Base-by-base conservation (phyloP, 1,140 invertebrate species). In the Hyles euphorbiae region DNA sequence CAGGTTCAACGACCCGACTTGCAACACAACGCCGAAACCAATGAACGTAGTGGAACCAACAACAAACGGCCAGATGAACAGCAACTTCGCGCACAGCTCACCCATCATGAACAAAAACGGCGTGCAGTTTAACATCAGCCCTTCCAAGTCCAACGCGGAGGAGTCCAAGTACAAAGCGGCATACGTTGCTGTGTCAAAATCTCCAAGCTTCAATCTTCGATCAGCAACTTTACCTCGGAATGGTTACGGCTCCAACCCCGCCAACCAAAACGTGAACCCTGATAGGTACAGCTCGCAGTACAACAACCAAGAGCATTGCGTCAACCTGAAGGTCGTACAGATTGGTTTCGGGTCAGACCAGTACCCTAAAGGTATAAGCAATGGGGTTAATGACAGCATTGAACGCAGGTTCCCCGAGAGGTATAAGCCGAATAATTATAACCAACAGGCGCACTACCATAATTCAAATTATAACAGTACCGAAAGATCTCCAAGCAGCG, bases 201-300 rank as follows among this genome's bases (percentile, higher is more conserved):
- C 90, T 5, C 90, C 91, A 0, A 88, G 83, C 61, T 88, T 89
- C 58, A 92, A 92, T n/a, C 73, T 91, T 5, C 77, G 93, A 36
- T 93, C 94, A 2, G 91, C 93, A 2, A 95, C 94, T 6, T 72
- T 95, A 34, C 94, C 94, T 0, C 90, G 94, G 48, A 95, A 94
- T 67, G 92, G 93, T 47, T 94, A 93, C 66, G 67, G 87, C 63
- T 72, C 91, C 68, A 76, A 89, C 74, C 57, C 65, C 78, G 65
- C 72, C 22, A 79, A 79, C 50, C 86, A 86, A 50, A 89, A 88
- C 76, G 83, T 87, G 4, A 88, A 88, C 53, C 83, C 88, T 6
- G 89, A 89, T 46, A 77, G 89, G 64, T 90, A 90, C 58, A 89
- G 86, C 60, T 89, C 86, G 0, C 89, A 89, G 58, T 89, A 87